phyloP scores from a whole-genome alignment of 1,140 invertebrate genomes.

The Zelostemma sp. region DNA sequence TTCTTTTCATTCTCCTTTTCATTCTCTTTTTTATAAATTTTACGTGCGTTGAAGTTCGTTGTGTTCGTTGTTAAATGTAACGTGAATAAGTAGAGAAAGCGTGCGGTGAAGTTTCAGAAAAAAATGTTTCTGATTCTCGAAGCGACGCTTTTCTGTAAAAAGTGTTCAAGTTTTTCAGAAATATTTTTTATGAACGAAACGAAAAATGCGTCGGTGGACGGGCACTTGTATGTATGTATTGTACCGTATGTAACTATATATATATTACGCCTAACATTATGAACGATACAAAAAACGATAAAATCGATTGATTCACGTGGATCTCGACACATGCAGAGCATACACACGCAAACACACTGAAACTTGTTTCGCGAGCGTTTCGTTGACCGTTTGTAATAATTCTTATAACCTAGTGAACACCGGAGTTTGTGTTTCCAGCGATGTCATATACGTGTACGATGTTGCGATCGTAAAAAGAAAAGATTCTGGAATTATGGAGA shows the following conservation, averaged over 20 bases:
- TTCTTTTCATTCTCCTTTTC: not conserved
- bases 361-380: slow-evolving; percentile 44
- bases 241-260: slow-evolving; percentile 64
- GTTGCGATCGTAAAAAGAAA: slow-evolving; percentile 34
- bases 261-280: slow-evolving; percentile 63
- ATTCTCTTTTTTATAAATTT: no score
- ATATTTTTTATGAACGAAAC: slow-evolving; percentile 6
- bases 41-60: no score
- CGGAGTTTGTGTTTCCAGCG: slow-evolving; percentile 52
- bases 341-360: slow-evolving; percentile 16
- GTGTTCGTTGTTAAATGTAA: no score
- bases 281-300: slow-evolving; percentile 53
- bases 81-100: no score
- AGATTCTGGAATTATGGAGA: slow-evolving; percentile 20
- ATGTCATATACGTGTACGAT: slow-evolving; percentile 52
- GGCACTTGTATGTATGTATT: slow-evolving; percentile 66
- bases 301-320: slow-evolving; percentile 52
- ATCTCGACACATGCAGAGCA: slow-evolving; percentile 30
- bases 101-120: no score
- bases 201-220: slow-evolving; percentile 46
- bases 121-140: no score
- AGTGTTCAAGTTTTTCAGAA: no score
- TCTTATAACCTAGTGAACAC: slow-evolving; percentile 41
- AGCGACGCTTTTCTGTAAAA: no score
- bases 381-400: slow-evolving; percentile 55